These are phyloP conservation scores for Anoplolepis gracilipes DNA, from an alignment of 1,140 invertebrate genomes.

Conservation along the genomic window DNA sequence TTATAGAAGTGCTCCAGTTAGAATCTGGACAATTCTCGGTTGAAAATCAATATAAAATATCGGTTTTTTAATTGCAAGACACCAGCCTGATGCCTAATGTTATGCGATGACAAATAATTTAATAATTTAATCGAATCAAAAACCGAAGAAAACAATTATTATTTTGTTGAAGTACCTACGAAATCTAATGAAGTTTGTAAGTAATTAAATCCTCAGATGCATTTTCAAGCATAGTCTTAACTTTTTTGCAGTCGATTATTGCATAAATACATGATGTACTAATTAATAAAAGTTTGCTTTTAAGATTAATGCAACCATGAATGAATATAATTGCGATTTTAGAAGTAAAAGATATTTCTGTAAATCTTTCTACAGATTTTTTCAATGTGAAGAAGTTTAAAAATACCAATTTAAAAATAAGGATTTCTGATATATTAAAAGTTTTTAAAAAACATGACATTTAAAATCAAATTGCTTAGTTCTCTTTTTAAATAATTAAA, in stretches of 20 bases:
- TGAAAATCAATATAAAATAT: background rate
- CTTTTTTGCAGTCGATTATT: background rate
- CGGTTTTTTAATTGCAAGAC: background rate
- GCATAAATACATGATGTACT: conserved; percentile 7
- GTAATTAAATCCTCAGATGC: background rate
- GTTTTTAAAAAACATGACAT: background rate
- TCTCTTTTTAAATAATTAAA: background rate
- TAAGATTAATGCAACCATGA: background rate
- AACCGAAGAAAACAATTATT: background rate
- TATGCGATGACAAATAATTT: background rate
- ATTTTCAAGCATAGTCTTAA: conserved; percentile 15
- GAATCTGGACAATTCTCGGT: background rate
- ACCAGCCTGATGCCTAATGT: too few species aligned
- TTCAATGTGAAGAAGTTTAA: background rate
- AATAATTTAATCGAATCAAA: background rate
- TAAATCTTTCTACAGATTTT: background rate
- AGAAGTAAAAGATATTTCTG: background rate
- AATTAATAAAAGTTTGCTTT: conserved; percentile 16
- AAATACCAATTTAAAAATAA: background rate
- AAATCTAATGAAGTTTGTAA: background rate
- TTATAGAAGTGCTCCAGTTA: conserved; percentile 6
- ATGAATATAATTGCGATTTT: conserved; percentile 12
- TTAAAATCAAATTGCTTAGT: background rate
- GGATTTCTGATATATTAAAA: background rate
- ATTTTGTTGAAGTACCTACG: background rate